phyloP scores from a whole-genome alignment of 2,113 vertebrate species.

The Pterocles burchelli region DNA sequence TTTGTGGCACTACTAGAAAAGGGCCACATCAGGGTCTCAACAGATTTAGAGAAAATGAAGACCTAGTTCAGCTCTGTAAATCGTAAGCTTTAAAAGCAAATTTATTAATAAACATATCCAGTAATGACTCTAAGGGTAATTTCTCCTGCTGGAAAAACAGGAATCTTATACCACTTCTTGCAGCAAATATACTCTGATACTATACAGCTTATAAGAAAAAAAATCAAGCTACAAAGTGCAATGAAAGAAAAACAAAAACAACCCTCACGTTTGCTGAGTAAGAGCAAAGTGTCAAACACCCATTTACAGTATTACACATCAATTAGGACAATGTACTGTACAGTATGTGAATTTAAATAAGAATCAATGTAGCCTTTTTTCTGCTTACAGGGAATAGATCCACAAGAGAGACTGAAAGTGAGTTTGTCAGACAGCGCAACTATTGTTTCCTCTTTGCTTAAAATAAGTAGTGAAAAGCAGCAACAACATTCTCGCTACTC shows the following conservation, averaged over 20 bases:
- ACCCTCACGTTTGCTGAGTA: neutral
- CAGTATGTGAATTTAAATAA: neutral
- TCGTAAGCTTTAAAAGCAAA: neutral
- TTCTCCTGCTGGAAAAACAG: neutral
- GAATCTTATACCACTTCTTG: neutral
- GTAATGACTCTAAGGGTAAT: neutral
- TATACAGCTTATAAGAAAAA: neutral
- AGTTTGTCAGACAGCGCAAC: neutral
- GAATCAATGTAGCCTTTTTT: neutral
- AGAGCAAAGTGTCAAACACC: neutral
- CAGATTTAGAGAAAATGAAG: neutral
- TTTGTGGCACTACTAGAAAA: neutral
- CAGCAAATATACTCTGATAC: neutral
- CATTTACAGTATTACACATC: neutral
- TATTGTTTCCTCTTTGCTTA: constrained; percentile 20
- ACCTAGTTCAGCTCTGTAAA: neutral
- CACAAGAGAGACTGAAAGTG: neutral
- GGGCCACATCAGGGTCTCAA: neutral
- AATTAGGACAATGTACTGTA: rapidly evolving
- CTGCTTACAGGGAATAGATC: neutral
- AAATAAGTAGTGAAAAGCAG: constrained; percentile 3
- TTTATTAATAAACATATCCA: neutral
- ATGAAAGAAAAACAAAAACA: neutral
- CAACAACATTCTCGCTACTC: neutral
- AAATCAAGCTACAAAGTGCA: neutral